Percentiles rank a stretch among this genome's conserved stretches.
phyloP scores from a whole-genome alignment of 2,797 vertebrate species.

The Harpagifer antarcticus region DNA sequence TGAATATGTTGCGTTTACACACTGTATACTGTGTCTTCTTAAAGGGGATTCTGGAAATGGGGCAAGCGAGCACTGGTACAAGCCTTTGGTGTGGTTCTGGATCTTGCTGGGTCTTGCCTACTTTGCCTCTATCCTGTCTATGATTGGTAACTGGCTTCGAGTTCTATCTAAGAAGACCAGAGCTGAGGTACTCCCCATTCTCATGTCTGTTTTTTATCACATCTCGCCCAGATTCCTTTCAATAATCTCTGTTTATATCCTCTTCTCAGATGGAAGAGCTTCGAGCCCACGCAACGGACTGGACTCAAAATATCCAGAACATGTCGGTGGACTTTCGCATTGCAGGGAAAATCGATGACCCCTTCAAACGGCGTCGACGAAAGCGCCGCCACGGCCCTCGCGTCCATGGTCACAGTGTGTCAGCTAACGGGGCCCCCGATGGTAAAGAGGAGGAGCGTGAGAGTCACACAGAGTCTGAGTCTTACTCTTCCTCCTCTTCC shows the following conservation, averaged over 20 bases:
- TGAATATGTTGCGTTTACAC: neutral
- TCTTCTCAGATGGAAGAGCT: conserved; percentile 90
- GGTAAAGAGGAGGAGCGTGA: conserved; percentile 52
- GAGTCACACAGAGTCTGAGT: conserved; percentile 70
- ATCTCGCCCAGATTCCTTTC: neutral
- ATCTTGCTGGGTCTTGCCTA: conserved; percentile 93
- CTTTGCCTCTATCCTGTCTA: conserved; percentile 92
- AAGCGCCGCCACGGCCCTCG: conserved; percentile 75
- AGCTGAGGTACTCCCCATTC: conserved; percentile 86
- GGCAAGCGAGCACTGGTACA: conserved; percentile 87
- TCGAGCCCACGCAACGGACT: conserved; percentile 91
- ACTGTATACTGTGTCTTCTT: conserved; percentile 7
- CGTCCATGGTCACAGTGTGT: conserved; percentile 54
- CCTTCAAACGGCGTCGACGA: conserved; percentile 77
- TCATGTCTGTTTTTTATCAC: conserved; percentile 7
- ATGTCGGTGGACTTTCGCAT: conserved; percentile 87
- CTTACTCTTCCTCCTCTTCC: conserved; percentile 59
- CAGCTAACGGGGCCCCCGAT: conserved; percentile 50
- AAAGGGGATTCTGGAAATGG: conserved; percentile 83
- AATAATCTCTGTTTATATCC: conserved; percentile 12
- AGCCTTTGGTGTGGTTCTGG: conserved; percentile 95
- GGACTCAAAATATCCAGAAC: conserved; percentile 91
- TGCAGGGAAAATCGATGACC: conserved; percentile 83
- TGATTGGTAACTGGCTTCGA: conserved; percentile 94
- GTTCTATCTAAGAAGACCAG: conserved; percentile 91